A percentile compares a stretch with the other conserved stretches of the same genome.
phyloP scores from a whole-genome alignment of 2,888 invertebrate species.

The Parnassius mnemosyne region DNA sequence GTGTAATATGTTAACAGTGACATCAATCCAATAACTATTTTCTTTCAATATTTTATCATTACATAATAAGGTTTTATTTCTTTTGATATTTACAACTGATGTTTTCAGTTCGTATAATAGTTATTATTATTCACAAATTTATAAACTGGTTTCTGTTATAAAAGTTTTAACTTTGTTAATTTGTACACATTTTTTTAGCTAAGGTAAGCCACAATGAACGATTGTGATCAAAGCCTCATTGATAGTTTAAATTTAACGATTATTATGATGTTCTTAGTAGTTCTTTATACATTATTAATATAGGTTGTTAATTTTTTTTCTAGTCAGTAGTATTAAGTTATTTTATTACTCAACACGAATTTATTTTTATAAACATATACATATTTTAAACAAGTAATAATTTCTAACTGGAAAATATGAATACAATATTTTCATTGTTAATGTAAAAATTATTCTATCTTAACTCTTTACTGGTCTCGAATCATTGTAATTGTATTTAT shows the following conservation, averaged over 20 bases:
- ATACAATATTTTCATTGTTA: not conserved
- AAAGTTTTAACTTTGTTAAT: not conserved
- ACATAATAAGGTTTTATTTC: too few relatives aligned
- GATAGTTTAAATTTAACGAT: not conserved
- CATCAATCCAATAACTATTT: too few relatives aligned
- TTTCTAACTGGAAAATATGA: not conserved
- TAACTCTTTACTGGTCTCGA: slow-evolving; percentile 10
- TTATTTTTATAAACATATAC: slow-evolving; percentile 12
- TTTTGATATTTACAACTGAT: too few relatives aligned
- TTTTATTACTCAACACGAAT: slow-evolving; percentile 21
- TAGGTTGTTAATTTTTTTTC: slow-evolving; percentile 15
- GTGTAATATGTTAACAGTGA: too few relatives aligned
- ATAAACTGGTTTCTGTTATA: not conserved
- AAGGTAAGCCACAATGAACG: too few relatives aligned
- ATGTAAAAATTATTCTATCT: not conserved
- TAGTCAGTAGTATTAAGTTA: slow-evolving; percentile 20
- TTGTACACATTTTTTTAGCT: too few relatives aligned
- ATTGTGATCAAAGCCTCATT: not conserved
- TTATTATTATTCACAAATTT: too few relatives aligned
- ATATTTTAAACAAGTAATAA: slow-evolving; percentile 1
- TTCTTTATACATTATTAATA: slow-evolving; percentile 3
- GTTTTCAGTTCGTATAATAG: too few relatives aligned
- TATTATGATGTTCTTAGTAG: not conserved
- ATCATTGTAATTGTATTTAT: slow-evolving; percentile 13
- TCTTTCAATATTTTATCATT: too few relatives aligned